Base-by-base conservation (phyloP, 1,140 invertebrate species). In the Streblospio benedicti region DNA sequence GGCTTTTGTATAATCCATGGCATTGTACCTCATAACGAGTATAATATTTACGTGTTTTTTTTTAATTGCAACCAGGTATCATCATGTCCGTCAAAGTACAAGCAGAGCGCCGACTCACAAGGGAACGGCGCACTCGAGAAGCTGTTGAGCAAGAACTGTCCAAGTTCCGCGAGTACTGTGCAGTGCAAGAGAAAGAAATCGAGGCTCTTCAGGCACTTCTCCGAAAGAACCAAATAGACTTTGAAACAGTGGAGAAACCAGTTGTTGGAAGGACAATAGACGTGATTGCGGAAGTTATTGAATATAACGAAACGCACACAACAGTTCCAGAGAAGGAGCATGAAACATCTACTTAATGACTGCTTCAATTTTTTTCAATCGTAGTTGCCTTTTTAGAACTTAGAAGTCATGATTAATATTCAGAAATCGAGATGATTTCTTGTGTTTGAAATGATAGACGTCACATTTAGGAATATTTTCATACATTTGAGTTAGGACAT, bases 81-180 rank as follows among this genome's bases (percentile, higher is more conserved):
- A 70, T 78, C 4, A 45, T 77, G 54, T 77, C 76, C 28, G 72
- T 78, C 0, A 76, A 76, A 62, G 67, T 63, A 23, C 71, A 77
- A 59, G 67, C 75, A 31, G 76, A 77, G 27, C 71, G 73, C 30
- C 72, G 70, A 49, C 57, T 77, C n/a, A 57, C 66, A 16, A 64
- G 65, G 58, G 76, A 78, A 57, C 58, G 58, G 31, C 54, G 65
- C 27, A 50, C 67, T 4, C 50, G 70, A 23, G 66, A 71, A 60
- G 72, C 69, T 0, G 62, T 72, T 43, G 76, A 78, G 58, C 70
- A 75, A 58, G 76, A 78, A 61, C 65, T 78, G 30, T 55, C 62
- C 12, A 75, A 76, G 61, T 76, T 69, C 47, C 64, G 73, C 25
- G 63, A 72, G 20, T 77, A 73, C 52, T 75, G 71, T 58, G 59